phyloP scores from a whole-genome alignment of 2,113 vertebrate species.

The Cisticola juncidis region DNA sequence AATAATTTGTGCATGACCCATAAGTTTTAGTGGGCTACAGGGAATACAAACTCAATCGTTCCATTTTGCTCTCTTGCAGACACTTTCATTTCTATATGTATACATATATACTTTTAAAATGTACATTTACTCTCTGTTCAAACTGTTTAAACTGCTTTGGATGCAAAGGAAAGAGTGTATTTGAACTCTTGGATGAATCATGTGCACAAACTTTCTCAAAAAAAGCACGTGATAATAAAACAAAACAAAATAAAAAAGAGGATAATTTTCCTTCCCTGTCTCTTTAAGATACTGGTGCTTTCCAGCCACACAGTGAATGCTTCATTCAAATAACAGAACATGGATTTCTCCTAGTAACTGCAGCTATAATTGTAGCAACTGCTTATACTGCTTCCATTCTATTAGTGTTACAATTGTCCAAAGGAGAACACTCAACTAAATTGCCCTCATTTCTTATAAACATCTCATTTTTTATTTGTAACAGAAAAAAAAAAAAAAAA shows the following conservation, averaged over 20 bases:
- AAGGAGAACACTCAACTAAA: not conserved
- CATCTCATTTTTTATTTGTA: not conserved
- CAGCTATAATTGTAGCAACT: conserved; percentile 24
- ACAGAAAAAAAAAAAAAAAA: not conserved
- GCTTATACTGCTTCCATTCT: not conserved
- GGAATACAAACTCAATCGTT: not conserved
- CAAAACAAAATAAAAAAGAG: not conserved
- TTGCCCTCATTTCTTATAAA: not conserved
- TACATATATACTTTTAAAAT: not conserved
- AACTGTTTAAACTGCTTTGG: not conserved
- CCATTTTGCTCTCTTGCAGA: not conserved
- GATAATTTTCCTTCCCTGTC: not conserved
- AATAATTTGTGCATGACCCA: not conserved
- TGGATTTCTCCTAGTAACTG: conserved; percentile 37
- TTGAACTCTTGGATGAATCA: not conserved
- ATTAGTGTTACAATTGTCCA: not conserved
- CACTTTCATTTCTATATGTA: not conserved
- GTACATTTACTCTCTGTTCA: not conserved
- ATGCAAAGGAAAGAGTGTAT: not conserved
- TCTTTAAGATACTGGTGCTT: not conserved
- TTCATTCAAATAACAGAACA: conserved; percentile 5
- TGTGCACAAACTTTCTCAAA: not conserved
- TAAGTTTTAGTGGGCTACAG: not conserved
- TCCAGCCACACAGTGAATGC: not conserved
- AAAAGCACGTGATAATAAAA: not conserved